These are phyloP conservation scores for Macquaria ambigua DNA, from an alignment of 2,113 vertebrate species.

Conservation along the genomic window DNA sequence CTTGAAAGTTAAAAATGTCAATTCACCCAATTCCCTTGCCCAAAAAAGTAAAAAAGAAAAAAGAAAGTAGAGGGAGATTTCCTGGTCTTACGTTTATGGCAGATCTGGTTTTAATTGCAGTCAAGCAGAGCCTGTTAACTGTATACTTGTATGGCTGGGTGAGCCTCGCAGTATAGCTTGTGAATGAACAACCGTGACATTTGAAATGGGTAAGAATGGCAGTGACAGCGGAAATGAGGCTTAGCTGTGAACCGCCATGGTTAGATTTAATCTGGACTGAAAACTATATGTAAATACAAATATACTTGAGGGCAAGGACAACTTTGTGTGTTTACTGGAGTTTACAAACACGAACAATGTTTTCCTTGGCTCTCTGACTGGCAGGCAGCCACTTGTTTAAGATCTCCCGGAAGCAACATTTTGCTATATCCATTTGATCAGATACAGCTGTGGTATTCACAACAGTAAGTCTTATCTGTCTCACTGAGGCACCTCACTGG, in stretches of 20 bases:
- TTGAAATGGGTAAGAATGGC: constrained; percentile 16
- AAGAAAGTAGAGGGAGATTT: constrained; percentile 8
- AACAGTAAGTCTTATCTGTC: constrained; percentile 30
- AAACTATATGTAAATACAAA: constrained; percentile 60
- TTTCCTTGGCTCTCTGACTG: constrained; percentile 58
- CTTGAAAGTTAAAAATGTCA: constrained; percentile 55
- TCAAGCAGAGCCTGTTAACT: constrained; percentile 32
- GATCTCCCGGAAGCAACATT: constrained; percentile 56
- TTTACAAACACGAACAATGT: constrained; percentile 69
- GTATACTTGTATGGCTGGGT: not conserved
- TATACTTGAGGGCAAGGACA: constrained; percentile 48
- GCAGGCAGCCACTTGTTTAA: constrained; percentile 50
- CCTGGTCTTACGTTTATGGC: constrained; percentile 24
- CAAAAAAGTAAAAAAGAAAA: constrained; percentile 29
- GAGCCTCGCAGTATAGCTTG: not conserved
- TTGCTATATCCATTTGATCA: constrained; percentile 60
- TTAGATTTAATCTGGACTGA: constrained; percentile 46
- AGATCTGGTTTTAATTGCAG: constrained; percentile 55
- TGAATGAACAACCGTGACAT: constrained; percentile 30
- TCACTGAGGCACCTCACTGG: constrained; percentile 21
- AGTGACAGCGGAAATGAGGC: constrained; percentile 38
- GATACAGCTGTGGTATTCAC: constrained; percentile 67
- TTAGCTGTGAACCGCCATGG: constrained; percentile 37
- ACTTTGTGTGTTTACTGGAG: constrained; percentile 55
- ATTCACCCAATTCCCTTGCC: not conserved